Conservation (phyloP, 2,797 vertebrate genomes). For the Smutsia temminckii region DNA sequence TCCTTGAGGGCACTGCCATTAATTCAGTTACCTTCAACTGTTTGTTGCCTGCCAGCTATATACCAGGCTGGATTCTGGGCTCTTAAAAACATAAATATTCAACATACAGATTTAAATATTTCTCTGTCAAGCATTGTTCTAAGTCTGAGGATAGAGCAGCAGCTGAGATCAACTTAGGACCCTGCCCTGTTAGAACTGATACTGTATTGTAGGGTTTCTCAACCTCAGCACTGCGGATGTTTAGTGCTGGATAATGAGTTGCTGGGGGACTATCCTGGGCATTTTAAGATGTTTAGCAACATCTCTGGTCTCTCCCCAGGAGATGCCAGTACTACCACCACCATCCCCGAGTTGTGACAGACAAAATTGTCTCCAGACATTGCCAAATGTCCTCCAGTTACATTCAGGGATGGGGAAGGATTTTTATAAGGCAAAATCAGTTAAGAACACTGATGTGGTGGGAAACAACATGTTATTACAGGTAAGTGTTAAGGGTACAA, state of each 20-base stretch:
- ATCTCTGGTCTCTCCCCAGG: background rate
- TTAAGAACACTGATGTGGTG: background rate
- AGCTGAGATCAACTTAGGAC: background rate
- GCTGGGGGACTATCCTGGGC: background rate
- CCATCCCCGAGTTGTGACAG: background rate
- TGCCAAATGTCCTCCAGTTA: background rate
- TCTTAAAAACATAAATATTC: conserved; percentile 27
- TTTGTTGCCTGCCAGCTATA: background rate
- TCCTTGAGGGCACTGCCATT: background rate
- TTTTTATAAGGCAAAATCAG: background rate
- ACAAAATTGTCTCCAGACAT: background rate
- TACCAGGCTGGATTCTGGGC: background rate
- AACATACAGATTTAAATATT: conserved; percentile 12
- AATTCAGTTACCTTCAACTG: background rate
- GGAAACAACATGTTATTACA: background rate
- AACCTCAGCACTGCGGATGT: background rate
- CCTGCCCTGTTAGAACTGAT: background rate
- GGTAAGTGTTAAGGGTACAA: background rate
- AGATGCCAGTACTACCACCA: background rate
- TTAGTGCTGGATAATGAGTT: background rate
- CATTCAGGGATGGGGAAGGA: background rate
- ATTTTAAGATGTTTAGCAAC: background rate
- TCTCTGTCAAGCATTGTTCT: background rate
- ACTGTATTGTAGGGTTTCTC: background rate
- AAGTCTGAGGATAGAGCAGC: background rate